These are phyloP conservation scores for Delphinus delphis DNA, from an alignment of 2,113 vertebrate genomes.

Conservation along the genomic window DNA sequence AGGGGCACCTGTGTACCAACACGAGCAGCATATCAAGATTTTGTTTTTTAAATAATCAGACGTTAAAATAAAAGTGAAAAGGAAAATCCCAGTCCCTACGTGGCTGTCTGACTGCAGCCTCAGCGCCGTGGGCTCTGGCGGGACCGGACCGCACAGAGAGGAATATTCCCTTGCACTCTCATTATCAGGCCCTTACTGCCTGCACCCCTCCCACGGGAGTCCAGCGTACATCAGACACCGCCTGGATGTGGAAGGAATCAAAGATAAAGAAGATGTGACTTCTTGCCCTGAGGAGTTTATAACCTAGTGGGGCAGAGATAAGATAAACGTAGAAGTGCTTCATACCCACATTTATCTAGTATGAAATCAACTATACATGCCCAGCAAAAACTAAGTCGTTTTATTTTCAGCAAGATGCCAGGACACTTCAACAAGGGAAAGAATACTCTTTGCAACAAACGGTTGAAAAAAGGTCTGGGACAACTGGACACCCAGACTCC, in stretches of 20 bases:
- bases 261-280: background rate
- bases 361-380: background rate
- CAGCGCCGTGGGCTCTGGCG: background rate
- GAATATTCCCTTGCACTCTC: background rate
- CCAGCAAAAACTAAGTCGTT: background rate
- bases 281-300: background rate
- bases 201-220: background rate
- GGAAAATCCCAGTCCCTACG: background rate
- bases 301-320: background rate
- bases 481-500: background rate
- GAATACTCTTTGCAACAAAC: background rate
- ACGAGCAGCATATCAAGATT: background rate
- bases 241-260: background rate
- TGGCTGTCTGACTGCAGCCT: background rate
- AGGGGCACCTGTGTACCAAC: background rate
- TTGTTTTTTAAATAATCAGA: background rate
- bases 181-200: background rate
- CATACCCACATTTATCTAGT: background rate
- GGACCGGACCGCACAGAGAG: too few relatives aligned
- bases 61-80: background rate
- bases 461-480: too few relatives aligned
- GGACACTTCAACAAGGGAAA: background rate
- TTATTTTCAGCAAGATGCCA: background rate
- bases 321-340: background rate
- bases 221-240: background rate